Evolutionary conservation across 2,113 vertebrate genomes (phyloP), one percentile per base, ranked within the genome.

Genomic region (Castor canadensis): DNA sequence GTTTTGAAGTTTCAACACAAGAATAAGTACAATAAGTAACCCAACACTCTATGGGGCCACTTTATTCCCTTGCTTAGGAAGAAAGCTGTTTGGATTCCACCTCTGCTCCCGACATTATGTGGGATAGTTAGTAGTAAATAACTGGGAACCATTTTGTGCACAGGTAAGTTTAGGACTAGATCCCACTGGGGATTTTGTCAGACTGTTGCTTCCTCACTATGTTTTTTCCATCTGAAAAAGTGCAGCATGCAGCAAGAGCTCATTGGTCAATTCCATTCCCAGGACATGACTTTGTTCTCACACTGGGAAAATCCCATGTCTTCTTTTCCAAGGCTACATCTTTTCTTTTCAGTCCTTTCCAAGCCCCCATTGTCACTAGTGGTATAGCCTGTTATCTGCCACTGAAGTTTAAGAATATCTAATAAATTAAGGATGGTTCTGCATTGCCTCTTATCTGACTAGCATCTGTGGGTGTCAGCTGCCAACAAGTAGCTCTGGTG

Each of bases 391-490:
- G 62, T 95, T 94, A 85, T 95, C 80, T 85, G 72, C 79, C 73
- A 38, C 88, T 94, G 91, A 93, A 76, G 62, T 82, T 12, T 77
- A 97, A 96, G 94, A 76, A 28, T 92, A 47, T 76, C 72, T 95
- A 83, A 87, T 96, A 85, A 79, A 97, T 97, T 96, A 96, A 97
- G 90, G 60, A 95, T 96, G 93, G 87, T 95, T 97, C 94, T 98
- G 62, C 92, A 72, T 94, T 97, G 92, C 96, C 91, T 96, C 94
- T 95, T 96, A 87, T 95, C 97, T 96, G 94, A 96, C 94, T 83
- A 97, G 95, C 95, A 87, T 96, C 97, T 94, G 91, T 97, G 97
- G 91, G 97, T 96, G 94, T 96, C 96, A 97, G 97, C 96, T 97
- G 97, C 97, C 93, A 97, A 32, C 97, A 88, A 91, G 94, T 11